Evolutionary conservation across 2,113 vertebrate genomes (phyloP).

Genomic region (Hassar affinis): DNA sequence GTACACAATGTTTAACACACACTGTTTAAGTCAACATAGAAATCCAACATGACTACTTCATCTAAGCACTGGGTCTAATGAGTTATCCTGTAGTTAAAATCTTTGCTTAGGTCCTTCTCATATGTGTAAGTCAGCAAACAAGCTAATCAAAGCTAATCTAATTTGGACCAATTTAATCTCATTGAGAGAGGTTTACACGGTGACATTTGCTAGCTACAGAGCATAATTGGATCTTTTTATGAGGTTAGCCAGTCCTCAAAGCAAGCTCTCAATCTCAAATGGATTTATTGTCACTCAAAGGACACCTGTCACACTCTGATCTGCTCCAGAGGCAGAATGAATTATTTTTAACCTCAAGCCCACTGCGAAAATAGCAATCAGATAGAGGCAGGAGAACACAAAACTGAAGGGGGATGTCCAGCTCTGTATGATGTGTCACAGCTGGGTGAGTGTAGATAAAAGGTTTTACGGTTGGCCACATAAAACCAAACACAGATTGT

Average conservation of each 20-base stretch:
- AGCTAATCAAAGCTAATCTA: slow-evolving; percentile 68
- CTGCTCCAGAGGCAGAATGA: slow-evolving; percentile 29
- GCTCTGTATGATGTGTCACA: slow-evolving; percentile 22
- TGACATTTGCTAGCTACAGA: slow-evolving; percentile 61
- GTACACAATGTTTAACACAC: not conserved
- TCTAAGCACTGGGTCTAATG: not conserved
- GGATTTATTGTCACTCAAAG: slow-evolving; percentile 60
- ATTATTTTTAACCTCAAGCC: slow-evolving; percentile 28
- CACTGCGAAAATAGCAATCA: slow-evolving; percentile 31
- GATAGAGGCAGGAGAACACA: slow-evolving; percentile 38
- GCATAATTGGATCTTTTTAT: slow-evolving; percentile 67
- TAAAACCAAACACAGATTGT: slow-evolving; percentile 7
- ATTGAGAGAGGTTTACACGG: slow-evolving; percentile 65
- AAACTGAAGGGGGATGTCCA: slow-evolving; percentile 23
- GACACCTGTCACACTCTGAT: slow-evolving; percentile 68
- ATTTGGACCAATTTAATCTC: slow-evolving; percentile 66
- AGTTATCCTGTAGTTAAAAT: slow-evolving; percentile 10
- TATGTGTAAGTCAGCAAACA: slow-evolving; percentile 57
- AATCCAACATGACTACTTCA: not conserved
- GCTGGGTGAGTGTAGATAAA: slow-evolving; percentile 39
- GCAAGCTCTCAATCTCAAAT: slow-evolving; percentile 69
- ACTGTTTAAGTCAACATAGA: not conserved
- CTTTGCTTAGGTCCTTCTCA: slow-evolving; percentile 43
- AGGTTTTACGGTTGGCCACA: slow-evolving; percentile 1
- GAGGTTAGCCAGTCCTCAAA: slow-evolving; percentile 57